A percentile compares a stretch with the other conserved stretches of the same genome.
phyloP scores from a whole-genome alignment of 2,797 vertebrate genomes.

The Gymnocypris eckloni region DNA sequence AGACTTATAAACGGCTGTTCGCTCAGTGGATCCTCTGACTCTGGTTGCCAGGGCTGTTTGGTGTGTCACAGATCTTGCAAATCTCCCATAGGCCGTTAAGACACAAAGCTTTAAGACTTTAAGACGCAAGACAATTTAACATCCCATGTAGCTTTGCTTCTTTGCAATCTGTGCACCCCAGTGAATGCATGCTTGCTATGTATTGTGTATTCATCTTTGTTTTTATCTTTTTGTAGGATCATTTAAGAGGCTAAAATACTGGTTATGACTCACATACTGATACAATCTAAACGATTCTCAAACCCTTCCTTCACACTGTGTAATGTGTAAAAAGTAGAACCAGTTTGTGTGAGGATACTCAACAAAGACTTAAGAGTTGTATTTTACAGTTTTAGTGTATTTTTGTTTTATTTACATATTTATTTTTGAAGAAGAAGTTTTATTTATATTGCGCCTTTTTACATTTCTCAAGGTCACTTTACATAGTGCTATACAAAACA shows the following conservation, averaged over 20 bases:
- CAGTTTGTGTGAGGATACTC: neutral
- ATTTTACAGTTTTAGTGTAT: neutral
- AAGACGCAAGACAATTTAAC: constrained; percentile 64
- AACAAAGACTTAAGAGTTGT: neutral
- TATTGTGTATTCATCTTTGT: neutral
- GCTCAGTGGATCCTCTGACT: constrained; percentile 42
- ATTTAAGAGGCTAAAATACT: neutral
- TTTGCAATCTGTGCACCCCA: constrained; percentile 43
- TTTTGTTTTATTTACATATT: neutral
- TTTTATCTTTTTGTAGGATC: neutral
- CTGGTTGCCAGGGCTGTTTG: constrained; percentile 56
- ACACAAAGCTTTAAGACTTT: constrained; percentile 67
- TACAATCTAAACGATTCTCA: neutral
- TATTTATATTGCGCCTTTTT: no score
- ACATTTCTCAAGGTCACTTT: no score
- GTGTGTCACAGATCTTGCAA: constrained; percentile 57
- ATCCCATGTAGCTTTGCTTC: constrained; percentile 48
- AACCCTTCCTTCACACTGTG: neutral
- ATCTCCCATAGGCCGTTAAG: constrained; percentile 67
- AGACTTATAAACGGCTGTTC: constrained; percentile 38
- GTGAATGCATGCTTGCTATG: neutral
- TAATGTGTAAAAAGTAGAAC: neutral
- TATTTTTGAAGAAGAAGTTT: neutral
- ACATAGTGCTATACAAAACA: no score
- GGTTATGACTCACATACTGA: neutral